Evolutionary conservation across 2,113 vertebrate species (phyloP), one percentile per base, ranked within the genome.

Genomic region (Corythaeola cristata): DNA sequence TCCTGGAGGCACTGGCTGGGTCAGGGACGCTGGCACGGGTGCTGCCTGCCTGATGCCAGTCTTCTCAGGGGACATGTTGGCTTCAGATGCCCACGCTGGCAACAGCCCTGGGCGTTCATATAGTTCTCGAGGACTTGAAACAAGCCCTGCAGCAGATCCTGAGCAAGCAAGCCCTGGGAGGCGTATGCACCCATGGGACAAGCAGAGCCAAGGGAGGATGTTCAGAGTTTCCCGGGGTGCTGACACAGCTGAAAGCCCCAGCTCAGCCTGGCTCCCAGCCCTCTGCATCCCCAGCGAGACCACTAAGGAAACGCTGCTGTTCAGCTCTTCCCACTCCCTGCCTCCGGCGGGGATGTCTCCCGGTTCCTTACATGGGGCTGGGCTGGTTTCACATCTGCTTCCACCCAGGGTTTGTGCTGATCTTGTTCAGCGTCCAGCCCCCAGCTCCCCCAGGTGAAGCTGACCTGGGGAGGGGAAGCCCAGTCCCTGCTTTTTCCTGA

Each of bases 381-480:
- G 39, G 35, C 30, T 30, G 67, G 60, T 90, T 93, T 90, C 74
- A 75, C 28, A 71, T 88, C 91, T 88, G 74, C 71, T 92, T 92
- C 74, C 28, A 79, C 22, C 12, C 47, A 15, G 12, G 8, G 24
- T 44, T 47, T 14, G 7, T 71, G 66, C 55, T 82, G 60, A 32
- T 58, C 56, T 55, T 4, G 2, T 30, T 56, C 47, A 27, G 53
- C 45, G 47, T 53, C 27, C 0, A 0, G 5, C 6, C 27, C 23
- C 17, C 32, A n/a, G 19, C 8, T 89, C 26, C 30, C 30, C 7
- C 1, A 1, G 13, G 30, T 30, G 77, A 62, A 78, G 15, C 26
- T 71, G 35, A 49, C 10, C 7, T 62, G 35, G 13, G 17, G 19
- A 50, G 21, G 8, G 23, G 14, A 45, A 81, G 4, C 27, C 64